Percentiles rank a stretch among this genome's conserved stretches.
Conservation (phyloP, 2,113 vertebrate genomes). For the Argyrosomus japonicus region DNA sequence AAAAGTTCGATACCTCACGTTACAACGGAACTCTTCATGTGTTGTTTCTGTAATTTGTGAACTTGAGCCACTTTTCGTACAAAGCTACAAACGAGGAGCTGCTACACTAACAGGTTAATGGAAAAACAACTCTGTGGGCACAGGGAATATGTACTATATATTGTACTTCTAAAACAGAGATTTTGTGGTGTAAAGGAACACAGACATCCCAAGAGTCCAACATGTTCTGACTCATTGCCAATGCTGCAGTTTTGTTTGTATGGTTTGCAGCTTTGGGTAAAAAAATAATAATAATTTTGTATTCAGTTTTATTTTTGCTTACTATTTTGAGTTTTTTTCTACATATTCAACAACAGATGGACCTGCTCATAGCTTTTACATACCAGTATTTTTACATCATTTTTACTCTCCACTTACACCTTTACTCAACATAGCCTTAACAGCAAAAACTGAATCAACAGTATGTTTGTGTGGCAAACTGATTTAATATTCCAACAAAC, state of each 20-base stretch:
- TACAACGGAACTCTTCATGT: slow-evolving; percentile 16
- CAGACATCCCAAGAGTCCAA: neutral
- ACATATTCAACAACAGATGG: slow-evolving; percentile 54
- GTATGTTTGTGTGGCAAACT: slow-evolving; percentile 22
- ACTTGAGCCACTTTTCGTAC: slow-evolving; percentile 14
- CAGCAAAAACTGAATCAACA: slow-evolving; percentile 50
- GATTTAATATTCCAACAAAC: slow-evolving; percentile 32
- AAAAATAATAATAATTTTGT: slow-evolving; percentile 31
- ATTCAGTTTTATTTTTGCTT: slow-evolving; percentile 39
- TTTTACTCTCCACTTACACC: slow-evolving; percentile 50
- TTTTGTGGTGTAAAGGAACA: slow-evolving; percentile 2
- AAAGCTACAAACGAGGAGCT: slow-evolving; percentile 29
- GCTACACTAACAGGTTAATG: slow-evolving; percentile 8
- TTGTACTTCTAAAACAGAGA: neutral
- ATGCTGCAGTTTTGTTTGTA: slow-evolving; percentile 30
- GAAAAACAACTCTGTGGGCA: slow-evolving; percentile 1
- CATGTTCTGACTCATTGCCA: neutral
- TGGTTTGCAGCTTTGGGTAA: slow-evolving; percentile 43
- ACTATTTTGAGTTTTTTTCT: slow-evolving; percentile 32
- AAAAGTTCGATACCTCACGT: slow-evolving; percentile 47
- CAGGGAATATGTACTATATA: neutral
- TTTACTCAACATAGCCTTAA: slow-evolving; percentile 75
- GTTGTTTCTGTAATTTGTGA: slow-evolving; percentile 16
- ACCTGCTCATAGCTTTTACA: slow-evolving; percentile 64
- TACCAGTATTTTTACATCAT: slow-evolving; percentile 61